Conservation (phyloP, 2,888 invertebrate species). For the Nephrotoma appendiculata region DNA sequence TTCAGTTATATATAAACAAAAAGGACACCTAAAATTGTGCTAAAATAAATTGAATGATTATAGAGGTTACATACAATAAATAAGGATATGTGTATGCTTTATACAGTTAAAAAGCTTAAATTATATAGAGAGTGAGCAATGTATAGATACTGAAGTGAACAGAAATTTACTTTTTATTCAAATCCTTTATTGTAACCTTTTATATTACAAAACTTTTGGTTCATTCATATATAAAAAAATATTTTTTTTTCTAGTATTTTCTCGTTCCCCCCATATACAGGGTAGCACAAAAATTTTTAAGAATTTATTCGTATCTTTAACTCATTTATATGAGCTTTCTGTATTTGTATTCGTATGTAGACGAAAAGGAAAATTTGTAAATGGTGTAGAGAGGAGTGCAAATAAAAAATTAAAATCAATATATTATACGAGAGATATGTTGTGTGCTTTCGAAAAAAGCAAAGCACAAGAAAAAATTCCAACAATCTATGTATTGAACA, state of each 20-base stretch:
- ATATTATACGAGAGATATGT: neutral
- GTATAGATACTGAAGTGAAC: neutral
- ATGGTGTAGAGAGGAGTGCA: neutral
- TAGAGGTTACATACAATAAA: neutral
- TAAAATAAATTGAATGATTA: neutral
- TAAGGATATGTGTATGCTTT: neutral
- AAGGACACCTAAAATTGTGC: neutral
- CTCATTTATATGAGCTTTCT: neutral
- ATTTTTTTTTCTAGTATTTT: neutral
- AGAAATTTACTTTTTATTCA: neutral
- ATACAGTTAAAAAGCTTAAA: neutral
- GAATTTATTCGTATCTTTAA: neutral
- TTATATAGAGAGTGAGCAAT: neutral
- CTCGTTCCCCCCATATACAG: neutral
- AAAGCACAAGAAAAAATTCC: neutral
- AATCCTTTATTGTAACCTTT: neutral
- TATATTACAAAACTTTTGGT: neutral
- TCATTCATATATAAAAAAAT: neutral
- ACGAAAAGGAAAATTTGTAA: neutral
- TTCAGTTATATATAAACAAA: neutral
- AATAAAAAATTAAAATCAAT: neutral
- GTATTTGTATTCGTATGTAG: neutral
- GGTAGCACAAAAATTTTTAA: neutral
- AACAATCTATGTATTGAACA: neutral
- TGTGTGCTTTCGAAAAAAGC: neutral